phyloP scores from a whole-genome alignment of 2,113 vertebrate genomes.

The Gasterosteus aculeatus region DNA sequence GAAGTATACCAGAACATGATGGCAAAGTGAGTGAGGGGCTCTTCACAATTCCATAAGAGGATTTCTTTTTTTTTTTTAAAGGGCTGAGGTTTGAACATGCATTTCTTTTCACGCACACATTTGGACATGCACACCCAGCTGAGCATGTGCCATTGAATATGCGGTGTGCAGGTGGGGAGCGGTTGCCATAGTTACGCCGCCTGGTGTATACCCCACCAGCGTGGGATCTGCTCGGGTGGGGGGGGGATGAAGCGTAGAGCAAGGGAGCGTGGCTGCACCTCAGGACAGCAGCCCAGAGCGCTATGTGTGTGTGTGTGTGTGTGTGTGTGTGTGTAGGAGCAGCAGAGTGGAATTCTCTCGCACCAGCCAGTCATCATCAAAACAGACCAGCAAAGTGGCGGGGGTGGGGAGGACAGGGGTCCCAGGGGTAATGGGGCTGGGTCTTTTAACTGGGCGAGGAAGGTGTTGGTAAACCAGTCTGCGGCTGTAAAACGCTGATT shows the following conservation, averaged over 20 bases:
- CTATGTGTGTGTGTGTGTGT: conserved; percentile 30
- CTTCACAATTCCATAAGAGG: conserved; percentile 7
- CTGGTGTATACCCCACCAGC: conserved; percentile 59
- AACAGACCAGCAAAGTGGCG: conserved; percentile 7
- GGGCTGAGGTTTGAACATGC: background rate
- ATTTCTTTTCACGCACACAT: conserved; percentile 14
- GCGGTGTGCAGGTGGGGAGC: conserved; percentile 39
- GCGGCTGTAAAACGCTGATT: conserved; percentile 25
- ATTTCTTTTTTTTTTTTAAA: background rate
- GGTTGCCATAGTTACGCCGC: conserved; percentile 72
- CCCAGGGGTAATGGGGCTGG: conserved; percentile 12
- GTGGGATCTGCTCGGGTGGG: conserved; percentile 53
- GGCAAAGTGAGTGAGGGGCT: conserved; percentile 26
- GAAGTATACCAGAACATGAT: conserved; percentile 20
- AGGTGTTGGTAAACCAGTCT: conserved; percentile 37
- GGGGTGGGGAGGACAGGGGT: conserved; percentile 16
- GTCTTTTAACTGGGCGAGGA: conserved; percentile 31
- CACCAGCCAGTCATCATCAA: conserved; percentile 45
- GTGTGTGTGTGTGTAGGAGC: conserved; percentile 29
- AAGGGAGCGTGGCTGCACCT: conserved; percentile 35
- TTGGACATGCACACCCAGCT: background rate
- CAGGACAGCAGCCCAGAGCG: conserved; percentile 47
- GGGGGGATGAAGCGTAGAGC: conserved; percentile 54
- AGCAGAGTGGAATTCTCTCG: conserved; percentile 58
- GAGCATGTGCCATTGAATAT: conserved; percentile 28